phyloP scores from a whole-genome alignment of 2,797 vertebrate species.

The Cuniculus paca region DNA sequence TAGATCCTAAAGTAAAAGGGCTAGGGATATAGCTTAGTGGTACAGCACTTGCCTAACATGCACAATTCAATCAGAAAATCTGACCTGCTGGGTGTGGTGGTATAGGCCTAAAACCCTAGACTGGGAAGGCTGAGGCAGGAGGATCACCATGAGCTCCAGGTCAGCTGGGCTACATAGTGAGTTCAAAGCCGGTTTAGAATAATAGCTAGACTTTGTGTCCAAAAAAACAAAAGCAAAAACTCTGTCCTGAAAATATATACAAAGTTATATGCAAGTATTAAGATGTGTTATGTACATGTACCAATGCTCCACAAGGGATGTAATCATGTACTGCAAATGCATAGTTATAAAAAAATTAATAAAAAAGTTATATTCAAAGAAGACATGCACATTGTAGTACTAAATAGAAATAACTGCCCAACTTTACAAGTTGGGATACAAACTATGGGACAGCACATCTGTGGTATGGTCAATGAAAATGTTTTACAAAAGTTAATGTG shows the following conservation, averaged over 20 bases:
- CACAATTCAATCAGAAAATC: neutral
- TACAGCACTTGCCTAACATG: neutral
- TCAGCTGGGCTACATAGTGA: neutral
- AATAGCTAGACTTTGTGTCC: neutral
- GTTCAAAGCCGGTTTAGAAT: neutral
- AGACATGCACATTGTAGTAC: neutral
- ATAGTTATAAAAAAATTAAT: neutral
- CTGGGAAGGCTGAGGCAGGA: neutral
- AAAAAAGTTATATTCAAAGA: neutral
- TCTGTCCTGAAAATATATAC: neutral
- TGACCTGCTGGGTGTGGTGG: neutral
- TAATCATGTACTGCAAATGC: neutral
- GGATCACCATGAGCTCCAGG: neutral
- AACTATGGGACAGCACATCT: neutral
- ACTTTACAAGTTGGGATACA: slow-evolving; percentile 14
- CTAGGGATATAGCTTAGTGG: neutral
- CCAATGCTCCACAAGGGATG: neutral
- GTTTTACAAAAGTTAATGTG: neutral
- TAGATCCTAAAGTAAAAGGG: neutral
- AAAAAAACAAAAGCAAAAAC: neutral
- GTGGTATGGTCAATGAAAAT: neutral
- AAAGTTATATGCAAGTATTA: neutral
- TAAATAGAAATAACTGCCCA: neutral
- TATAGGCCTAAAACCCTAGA: neutral
- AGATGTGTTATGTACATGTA: neutral